Conservation (phyloP, 2,113 vertebrate genomes). For the Phoxinus phoxinus region DNA sequence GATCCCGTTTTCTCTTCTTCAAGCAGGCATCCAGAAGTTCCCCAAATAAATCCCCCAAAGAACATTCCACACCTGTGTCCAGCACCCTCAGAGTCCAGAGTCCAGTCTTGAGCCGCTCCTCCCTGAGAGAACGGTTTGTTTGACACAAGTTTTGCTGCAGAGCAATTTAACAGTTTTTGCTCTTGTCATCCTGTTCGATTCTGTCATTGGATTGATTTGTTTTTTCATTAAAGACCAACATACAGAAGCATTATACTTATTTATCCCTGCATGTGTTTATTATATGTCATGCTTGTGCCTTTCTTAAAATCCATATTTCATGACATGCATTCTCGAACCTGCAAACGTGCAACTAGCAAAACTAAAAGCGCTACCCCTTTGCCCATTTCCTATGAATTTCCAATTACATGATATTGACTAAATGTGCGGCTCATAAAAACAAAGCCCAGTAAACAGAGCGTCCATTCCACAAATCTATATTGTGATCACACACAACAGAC, state of each 20-base stretch:
- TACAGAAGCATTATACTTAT: constrained; percentile 2
- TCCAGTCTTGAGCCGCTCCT: constrained; percentile 76
- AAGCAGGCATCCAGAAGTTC: constrained; percentile 56
- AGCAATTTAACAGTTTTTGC: not conserved
- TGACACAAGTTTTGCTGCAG: not conserved
- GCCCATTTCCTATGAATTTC: constrained; percentile 63
- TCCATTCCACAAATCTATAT: constrained; percentile 66
- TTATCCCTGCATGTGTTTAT: not conserved
- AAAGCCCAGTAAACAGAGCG: constrained; percentile 60
- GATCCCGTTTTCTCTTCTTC: constrained; percentile 60
- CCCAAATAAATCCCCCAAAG: constrained; percentile 51
- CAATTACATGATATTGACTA: constrained; percentile 66
- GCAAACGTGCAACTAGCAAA: not conserved
- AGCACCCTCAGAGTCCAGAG: constrained; percentile 68
- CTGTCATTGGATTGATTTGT: not conserved
- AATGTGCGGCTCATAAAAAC: constrained; percentile 62
- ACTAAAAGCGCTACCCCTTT: constrained; percentile 1
- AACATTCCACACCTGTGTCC: constrained; percentile 66
- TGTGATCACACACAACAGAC: constrained; percentile 71
- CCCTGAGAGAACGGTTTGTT: constrained; percentile 89
- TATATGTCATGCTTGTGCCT: not conserved
- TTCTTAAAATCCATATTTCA: constrained; percentile 16
- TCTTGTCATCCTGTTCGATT: not conserved
- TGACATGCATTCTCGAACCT: not conserved
- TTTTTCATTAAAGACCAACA: not conserved